Conservation (phyloP, 2,888 invertebrate genomes). For the Habrosyne pyritoides region DNA sequence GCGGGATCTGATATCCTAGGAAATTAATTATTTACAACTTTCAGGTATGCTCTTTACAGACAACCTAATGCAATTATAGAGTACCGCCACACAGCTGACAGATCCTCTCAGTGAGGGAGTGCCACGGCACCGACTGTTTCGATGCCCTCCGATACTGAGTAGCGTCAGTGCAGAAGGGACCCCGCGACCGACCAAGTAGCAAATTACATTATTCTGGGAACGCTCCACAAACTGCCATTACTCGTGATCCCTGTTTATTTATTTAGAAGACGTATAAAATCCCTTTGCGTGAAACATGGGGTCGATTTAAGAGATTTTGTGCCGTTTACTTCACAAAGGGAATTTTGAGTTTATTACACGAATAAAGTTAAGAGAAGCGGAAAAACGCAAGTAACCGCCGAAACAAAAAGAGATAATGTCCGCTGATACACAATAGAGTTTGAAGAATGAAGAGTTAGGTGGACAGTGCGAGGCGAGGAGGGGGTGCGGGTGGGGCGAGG, state of each 20-base stretch:
- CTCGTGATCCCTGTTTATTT: background rate
- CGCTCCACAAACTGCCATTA: background rate
- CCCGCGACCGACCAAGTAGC: background rate
- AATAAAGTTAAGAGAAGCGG: slow-evolving; percentile 13
- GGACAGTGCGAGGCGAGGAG: slow-evolving; percentile 8
- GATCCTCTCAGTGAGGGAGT: too few relatives aligned
- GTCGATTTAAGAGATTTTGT: slow-evolving; percentile 15
- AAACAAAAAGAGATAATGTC: slow-evolving; percentile 18
- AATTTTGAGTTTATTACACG: slow-evolving; percentile 14
- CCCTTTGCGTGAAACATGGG: slow-evolving; percentile 11
- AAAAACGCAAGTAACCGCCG: slow-evolving; percentile 15
- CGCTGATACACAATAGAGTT: slow-evolving; percentile 12
- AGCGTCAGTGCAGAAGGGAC: too few relatives aligned
- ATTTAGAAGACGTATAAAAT: slow-evolving; percentile 10
- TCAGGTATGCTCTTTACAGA: too few relatives aligned
- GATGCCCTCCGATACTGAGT: too few relatives aligned
- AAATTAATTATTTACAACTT: too few relatives aligned
- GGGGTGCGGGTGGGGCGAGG: background rate
- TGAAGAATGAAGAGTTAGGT: background rate
- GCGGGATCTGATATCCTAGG: too few relatives aligned
- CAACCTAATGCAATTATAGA: too few relatives aligned
- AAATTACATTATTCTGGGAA: background rate
- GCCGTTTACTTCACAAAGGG: slow-evolving; percentile 15
- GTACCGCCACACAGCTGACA: too few relatives aligned
- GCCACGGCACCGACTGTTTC: too few relatives aligned